Percentiles rank a stretch among this genome's conserved stretches.
Evolutionary conservation across 2,113 vertebrate genomes (phyloP).

Genomic region (Hiodon tergisus): DNA sequence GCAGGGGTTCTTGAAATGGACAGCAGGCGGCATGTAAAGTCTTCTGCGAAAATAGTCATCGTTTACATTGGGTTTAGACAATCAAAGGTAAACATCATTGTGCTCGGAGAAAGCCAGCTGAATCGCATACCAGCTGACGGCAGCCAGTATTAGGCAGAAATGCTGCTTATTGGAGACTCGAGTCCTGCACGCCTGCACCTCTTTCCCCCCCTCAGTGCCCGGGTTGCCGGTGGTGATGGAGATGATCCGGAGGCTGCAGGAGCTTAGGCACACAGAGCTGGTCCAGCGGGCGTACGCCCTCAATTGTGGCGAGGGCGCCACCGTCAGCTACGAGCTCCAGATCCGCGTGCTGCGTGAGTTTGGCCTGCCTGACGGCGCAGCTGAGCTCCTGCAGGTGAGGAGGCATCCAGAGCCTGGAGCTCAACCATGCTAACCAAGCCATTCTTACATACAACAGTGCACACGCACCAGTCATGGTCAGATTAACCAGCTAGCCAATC

Average conservation of each 20-base stretch:
- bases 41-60: too few species aligned
- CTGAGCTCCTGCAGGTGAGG: conserved; percentile 88
- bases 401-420: not conserved
- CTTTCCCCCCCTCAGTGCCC: conserved; percentile 68
- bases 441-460: too few species aligned
- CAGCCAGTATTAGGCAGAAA: not conserved
- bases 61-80: too few species aligned
- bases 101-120: too few species aligned
- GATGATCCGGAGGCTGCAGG: conserved; percentile 89
- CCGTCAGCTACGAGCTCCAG: conserved; percentile 94
- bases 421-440: not conserved
- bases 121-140: not conserved
- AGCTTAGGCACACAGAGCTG: conserved; percentile 87
- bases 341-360: conserved; percentile 92
- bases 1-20: too few species aligned
- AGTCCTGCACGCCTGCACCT: not conserved
- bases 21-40: too few species aligned
- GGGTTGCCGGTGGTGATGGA: conserved; percentile 76
- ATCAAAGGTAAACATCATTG: too few species aligned
- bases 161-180: not conserved
- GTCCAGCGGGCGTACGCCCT: conserved; percentile 91
- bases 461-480: too few species aligned
- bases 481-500: too few species aligned
- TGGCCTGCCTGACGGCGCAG: conserved; percentile 83
- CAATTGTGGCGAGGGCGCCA: conserved; percentile 92